Base-by-base conservation (phyloP, 2,797 vertebrate genomes). In the Emys orbicularis region DNA sequence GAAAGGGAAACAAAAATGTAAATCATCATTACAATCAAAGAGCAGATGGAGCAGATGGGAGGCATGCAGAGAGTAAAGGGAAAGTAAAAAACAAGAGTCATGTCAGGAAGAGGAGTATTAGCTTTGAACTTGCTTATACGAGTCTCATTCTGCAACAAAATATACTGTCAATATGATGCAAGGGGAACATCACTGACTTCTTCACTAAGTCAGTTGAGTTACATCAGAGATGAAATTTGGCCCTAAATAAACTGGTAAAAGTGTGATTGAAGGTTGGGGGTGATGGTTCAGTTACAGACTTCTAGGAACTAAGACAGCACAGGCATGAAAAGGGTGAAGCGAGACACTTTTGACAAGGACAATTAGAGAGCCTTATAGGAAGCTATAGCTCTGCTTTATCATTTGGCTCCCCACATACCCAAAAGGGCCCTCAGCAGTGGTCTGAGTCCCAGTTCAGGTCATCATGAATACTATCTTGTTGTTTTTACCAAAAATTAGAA, bases 151-250 rank as follows among this genome's bases (percentile, higher is more conserved):
- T 44, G 34, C 12, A 77, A 77, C 76, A 41, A 29, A 5, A 53
- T 6, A 37, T 18, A 12, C 54, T 56, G 47, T 11, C 59, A 74
- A 53, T 34, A 15, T 53, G 52, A 8, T 29, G 27, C 41, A 54
- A 72, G 18, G 15, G 6, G 47, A 83, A 74, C 3, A 52, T 84
- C 31, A 74, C 47, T 80, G 41, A 23, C 53, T 84, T 81, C 56
- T 56, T 56, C 77, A 19, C 41, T 65, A 10, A 81, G 81, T 49
- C 81, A 56, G 56, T 56, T 41, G 41, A 84, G 41, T n/a, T 65
- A 84, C 27, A 44, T 3, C 34, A 65, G 31, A 0, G 0, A 7
- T 76, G 44, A 88, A 34, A 56, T 79, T 50, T 85, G 49, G 49
- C 13, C 19, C 15, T n/a, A 10, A 44, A 56, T 50, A 49, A 84